Conservation (phyloP, 2,113 vertebrate species). For the Sula dactylatra region DNA sequence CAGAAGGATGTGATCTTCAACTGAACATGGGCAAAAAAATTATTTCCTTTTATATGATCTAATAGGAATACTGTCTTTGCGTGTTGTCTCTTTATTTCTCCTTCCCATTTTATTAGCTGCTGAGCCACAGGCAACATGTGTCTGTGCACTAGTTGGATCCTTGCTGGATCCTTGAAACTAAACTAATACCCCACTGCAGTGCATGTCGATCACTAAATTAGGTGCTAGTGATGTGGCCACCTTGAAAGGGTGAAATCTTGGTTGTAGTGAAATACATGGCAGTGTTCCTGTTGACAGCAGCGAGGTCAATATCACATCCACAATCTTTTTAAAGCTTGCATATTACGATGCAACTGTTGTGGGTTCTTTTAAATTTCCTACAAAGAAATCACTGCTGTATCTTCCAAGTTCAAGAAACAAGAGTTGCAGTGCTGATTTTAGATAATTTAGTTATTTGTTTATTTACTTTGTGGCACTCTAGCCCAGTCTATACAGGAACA, state of each 20-base stretch:
- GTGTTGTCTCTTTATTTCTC: neutral
- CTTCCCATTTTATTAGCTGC: neutral
- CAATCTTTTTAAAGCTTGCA: neutral
- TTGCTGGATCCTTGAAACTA: neutral
- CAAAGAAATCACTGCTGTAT: neutral
- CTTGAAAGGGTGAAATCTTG: neutral
- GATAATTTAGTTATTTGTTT: neutral
- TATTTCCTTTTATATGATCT: neutral
- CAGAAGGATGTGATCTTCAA: neutral
- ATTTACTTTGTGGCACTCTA: neutral
- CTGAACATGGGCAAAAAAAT: neutral
- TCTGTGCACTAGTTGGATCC: neutral
- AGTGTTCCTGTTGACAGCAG: neutral
- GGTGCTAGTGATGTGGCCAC: neutral
- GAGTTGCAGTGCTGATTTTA: neutral
- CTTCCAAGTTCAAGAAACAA: neutral
- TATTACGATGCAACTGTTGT: neutral
- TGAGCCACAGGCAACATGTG: neutral
- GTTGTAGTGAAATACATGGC: neutral
- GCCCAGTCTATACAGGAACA: neutral
- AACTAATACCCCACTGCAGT: neutral
- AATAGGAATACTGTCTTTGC: neutral
- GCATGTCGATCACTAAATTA: neutral
- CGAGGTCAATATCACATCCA: neutral
- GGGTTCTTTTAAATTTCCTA: neutral